These are phyloP conservation scores for Mantis religiosa DNA, from an alignment of 2,888 invertebrate species.

Conservation along the genomic window DNA sequence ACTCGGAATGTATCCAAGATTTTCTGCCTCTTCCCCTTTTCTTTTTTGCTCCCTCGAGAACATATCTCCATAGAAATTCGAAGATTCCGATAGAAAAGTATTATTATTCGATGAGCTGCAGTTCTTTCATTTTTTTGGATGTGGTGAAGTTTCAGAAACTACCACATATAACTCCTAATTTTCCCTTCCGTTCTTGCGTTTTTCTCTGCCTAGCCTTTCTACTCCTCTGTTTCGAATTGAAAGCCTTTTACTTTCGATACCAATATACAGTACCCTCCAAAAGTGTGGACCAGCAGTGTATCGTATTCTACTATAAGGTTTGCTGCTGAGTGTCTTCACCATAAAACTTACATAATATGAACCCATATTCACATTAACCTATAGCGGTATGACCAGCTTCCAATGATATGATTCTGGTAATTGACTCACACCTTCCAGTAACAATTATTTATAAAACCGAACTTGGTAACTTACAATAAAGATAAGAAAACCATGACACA, in stretches of 20 bases:
- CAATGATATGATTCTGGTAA: too few relatives aligned
- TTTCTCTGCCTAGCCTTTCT: neutral
- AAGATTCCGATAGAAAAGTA: neutral
- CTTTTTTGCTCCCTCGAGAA: neutral
- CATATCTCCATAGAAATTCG: neutral
- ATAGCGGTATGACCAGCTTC: too few relatives aligned
- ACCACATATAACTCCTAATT: neutral
- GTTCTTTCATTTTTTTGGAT: too few relatives aligned
- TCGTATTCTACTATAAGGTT: too few relatives aligned
- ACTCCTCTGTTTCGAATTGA: neutral
- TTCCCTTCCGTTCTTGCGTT: neutral
- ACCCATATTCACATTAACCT: too few relatives aligned
- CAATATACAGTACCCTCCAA: neutral
- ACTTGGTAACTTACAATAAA: too few relatives aligned
- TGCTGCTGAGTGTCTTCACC: too few relatives aligned
- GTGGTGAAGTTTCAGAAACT: neutral
- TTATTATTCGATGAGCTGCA: neutral
- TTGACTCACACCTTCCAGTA: too few relatives aligned
- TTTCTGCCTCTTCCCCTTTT: neutral
- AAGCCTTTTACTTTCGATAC: neutral
- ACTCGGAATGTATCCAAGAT: neutral
- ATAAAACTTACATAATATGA: too few relatives aligned
- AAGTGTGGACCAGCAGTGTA: neutral
- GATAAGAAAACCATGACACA: too few relatives aligned
- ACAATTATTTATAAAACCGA: too few relatives aligned